phyloP scores from a whole-genome alignment of 2,888 invertebrate species.

The Microplitis manilae region DNA sequence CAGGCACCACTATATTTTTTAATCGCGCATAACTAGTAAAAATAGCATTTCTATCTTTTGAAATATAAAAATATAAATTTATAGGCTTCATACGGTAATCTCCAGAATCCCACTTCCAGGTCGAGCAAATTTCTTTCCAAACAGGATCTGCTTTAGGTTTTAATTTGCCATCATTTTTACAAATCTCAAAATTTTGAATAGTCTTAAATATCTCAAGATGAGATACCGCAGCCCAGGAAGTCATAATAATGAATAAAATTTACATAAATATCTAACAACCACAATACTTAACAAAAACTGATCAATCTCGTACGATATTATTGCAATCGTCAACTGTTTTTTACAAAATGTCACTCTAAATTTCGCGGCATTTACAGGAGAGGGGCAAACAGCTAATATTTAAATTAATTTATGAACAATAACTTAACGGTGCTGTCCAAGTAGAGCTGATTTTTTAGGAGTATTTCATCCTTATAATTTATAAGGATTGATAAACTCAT shows the following conservation, averaged over 20 bases:
- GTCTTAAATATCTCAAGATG: not conserved
- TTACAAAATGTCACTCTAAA: too few relatives aligned
- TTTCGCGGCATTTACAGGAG: too few relatives aligned
- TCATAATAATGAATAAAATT: not conserved
- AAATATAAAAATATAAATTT: not conserved
- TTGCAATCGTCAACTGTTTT: too few relatives aligned
- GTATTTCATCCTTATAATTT: too few relatives aligned
- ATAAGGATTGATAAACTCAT: too few relatives aligned
- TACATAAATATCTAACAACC: too few relatives aligned
- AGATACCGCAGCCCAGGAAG: not conserved
- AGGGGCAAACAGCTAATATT: too few relatives aligned
- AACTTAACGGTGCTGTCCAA: too few relatives aligned
- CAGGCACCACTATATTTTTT: not conserved
- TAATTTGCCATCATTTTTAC: not conserved
- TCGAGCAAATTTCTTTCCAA: not conserved
- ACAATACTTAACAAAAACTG: too few relatives aligned
- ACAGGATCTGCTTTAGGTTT: not conserved
- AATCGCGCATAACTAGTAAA: not conserved
- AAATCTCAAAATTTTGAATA: not conserved
- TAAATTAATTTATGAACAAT: too few relatives aligned
- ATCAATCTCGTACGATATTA: too few relatives aligned
- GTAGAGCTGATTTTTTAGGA: too few relatives aligned
- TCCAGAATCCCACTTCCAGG: not conserved
- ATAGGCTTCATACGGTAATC: not conserved
- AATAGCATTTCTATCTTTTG: slow-evolving; percentile 12